Base-by-base conservation (phyloP, 2,888 invertebrate genomes). In the Drosophila mayaguana region DNA sequence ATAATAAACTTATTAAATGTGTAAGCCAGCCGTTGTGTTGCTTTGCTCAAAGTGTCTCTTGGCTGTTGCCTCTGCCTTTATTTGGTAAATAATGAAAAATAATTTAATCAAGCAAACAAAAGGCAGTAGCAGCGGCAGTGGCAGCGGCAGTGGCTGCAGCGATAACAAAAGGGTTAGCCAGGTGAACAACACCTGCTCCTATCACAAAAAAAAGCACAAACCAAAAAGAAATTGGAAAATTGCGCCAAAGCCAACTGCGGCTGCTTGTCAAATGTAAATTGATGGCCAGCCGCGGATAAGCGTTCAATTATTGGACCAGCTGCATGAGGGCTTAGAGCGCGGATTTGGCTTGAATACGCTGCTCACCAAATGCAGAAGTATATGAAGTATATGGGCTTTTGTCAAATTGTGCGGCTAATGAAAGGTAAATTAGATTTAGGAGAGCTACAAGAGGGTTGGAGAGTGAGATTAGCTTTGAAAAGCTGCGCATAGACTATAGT, bases 51-150 rank as follows among this genome's bases (percentile, higher is more conserved):
- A 72, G 81, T 66, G 81, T 80, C 56, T 75, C 42, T 61, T 75
- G 59, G 57, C 48, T 55, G 76, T 16, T 64, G 54, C 18, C 28
- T 40, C 43, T 43, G 56, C 73, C 80, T 76, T 89, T 76, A 81
- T 80, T 90, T 78, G 82, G 64, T 85, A 84, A 89, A 89, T 89
- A 90, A 86, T 89, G 86, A 90, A 86, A 86, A 86, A 87, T 86
- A 90, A 86, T 86, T 90, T 90, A 86, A 86, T 90, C 86, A 86
- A 88, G 90, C 81, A 72, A 77, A 87, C 90, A 90, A 89, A 90
- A 46, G 45, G 32, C 56, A 53, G 16, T 22, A 42, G 40, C 59
- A 18, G n/a, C 18, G 36, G 32, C 43, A 63, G 34, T 32, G 36
- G 34, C 53, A n/a, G 11, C 25, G 36, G 36, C 50, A 11, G 11